phyloP scores from a whole-genome alignment of 2,113 vertebrate species.

The Eonycteris spelaea region DNA sequence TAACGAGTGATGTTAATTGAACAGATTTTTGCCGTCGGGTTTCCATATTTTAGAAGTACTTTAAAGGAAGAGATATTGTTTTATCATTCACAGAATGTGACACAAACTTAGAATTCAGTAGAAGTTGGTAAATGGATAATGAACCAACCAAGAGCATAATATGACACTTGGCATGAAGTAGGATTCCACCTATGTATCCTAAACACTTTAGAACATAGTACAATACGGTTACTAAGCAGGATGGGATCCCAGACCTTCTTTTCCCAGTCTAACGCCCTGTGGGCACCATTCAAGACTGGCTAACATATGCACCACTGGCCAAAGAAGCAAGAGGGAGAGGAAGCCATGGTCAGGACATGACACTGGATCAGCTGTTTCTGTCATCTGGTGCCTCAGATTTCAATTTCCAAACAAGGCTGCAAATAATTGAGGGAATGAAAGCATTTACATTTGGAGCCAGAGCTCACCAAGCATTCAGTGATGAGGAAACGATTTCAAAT shows the following conservation, averaged over 20 bases:
- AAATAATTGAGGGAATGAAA: not conserved
- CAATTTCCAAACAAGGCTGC: not conserved
- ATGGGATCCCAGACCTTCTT: not conserved
- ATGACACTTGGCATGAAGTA: rapidly evolving
- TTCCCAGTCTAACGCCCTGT: no score
- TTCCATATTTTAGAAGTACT: not conserved
- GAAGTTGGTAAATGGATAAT: not conserved
- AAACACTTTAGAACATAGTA: not conserved
- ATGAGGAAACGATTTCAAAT: not conserved
- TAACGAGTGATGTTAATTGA: rapidly evolving
- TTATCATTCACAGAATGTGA: not conserved
- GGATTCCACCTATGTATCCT: rapidly evolving
- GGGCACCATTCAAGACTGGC: not conserved
- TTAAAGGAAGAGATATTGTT: not conserved
- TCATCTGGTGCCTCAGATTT: not conserved
- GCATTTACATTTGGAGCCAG: not conserved
- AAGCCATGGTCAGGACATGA: rapidly evolving
- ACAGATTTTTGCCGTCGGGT: rapidly evolving
- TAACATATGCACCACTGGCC: rapidly evolving
- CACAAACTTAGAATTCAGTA: not conserved
- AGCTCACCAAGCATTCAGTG: not conserved
- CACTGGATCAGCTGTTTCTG: not conserved
- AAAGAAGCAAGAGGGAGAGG: no score
- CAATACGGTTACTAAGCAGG: rapidly evolving
- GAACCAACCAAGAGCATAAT: rapidly evolving